These are phyloP conservation scores for Brenthis daphne DNA, from an alignment of 2,888 invertebrate genomes.

Conservation along the genomic window DNA sequence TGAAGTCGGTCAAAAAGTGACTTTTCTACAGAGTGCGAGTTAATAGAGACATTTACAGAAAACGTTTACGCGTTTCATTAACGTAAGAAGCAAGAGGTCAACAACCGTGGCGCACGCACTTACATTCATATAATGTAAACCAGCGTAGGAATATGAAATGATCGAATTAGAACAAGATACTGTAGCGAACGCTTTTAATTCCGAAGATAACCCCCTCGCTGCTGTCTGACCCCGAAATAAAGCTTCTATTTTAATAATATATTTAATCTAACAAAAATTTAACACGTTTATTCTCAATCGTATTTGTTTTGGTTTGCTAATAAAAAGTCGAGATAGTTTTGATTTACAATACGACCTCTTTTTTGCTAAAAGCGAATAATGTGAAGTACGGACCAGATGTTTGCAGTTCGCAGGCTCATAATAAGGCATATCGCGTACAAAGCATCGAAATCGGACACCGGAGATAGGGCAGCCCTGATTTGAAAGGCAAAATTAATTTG, in stretches of 20 bases:
- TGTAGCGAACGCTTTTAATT: slow-evolving; percentile 68
- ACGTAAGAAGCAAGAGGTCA: slow-evolving; percentile 61
- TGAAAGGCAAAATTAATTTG: slow-evolving; percentile 59
- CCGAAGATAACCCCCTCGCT: slow-evolving; percentile 72
- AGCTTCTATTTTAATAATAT: slow-evolving; percentile 53
- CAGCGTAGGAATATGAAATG: slow-evolving; percentile 66
- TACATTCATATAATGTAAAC: slow-evolving; percentile 46
- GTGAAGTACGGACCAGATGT: slow-evolving; percentile 70
- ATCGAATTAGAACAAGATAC: slow-evolving; percentile 71
- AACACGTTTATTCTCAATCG: slow-evolving; percentile 42
- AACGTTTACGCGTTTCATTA: slow-evolving; percentile 73
- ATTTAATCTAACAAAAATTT: slow-evolving; percentile 44
- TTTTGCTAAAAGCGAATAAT: slow-evolving; percentile 73
- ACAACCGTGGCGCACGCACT: slow-evolving; percentile 64
- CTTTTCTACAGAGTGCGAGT: slow-evolving; percentile 30
- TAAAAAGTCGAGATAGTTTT: slow-evolving; percentile 44
- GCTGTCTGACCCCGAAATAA: slow-evolving; percentile 60
- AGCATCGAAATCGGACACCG: slow-evolving; percentile 80
- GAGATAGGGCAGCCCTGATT: slow-evolving; percentile 75
- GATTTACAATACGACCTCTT: slow-evolving; percentile 47
- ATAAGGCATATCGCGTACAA: slow-evolving; percentile 81
- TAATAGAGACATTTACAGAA: slow-evolving; percentile 49
- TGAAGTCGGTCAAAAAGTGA: slow-evolving; percentile 4
- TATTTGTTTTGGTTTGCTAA: slow-evolving; percentile 44
- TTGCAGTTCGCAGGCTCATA: slow-evolving; percentile 74